Conservation (phyloP, 2,888 invertebrate genomes). For the Pollenia labialis region DNA sequence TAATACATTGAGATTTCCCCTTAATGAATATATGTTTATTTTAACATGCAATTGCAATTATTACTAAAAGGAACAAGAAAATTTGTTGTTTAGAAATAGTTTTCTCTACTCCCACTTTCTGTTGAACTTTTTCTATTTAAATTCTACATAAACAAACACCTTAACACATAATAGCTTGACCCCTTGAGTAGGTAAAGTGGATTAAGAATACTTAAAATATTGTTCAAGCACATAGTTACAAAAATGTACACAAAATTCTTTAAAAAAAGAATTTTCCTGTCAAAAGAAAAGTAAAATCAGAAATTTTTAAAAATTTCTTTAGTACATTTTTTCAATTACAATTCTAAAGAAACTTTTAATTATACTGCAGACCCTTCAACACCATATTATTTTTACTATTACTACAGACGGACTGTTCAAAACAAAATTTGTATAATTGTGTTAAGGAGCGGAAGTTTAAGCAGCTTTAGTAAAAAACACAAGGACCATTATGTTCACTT, state of each 20-base stretch:
- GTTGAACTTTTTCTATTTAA: neutral
- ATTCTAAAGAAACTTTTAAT: slow-evolving; percentile 2
- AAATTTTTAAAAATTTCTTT: neutral
- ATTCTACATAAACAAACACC: neutral
- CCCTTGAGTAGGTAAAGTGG: neutral
- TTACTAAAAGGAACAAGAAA: neutral
- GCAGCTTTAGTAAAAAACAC: slow-evolving; percentile 21
- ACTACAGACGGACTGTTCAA: neutral
- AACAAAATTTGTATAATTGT: neutral
- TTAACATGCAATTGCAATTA: slow-evolving; percentile 1
- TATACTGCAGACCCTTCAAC: neutral
- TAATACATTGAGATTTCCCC: too few relatives aligned
- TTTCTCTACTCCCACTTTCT: neutral
- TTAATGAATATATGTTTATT: neutral
- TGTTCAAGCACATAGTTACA: neutral
- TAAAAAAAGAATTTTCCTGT: too few relatives aligned
- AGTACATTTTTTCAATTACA: neutral
- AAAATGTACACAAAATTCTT: too few relatives aligned
- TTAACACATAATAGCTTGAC: neutral
- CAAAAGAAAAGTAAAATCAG: neutral
- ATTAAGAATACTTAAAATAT: neutral
- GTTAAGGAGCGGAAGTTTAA: neutral
- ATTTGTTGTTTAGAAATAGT: neutral
- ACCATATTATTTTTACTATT: neutral
- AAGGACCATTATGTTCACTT: neutral